These are phyloP conservation scores for Gallinago undulata DNA, from an alignment of 2,113 vertebrate genomes.

Conservation along the genomic window DNA sequence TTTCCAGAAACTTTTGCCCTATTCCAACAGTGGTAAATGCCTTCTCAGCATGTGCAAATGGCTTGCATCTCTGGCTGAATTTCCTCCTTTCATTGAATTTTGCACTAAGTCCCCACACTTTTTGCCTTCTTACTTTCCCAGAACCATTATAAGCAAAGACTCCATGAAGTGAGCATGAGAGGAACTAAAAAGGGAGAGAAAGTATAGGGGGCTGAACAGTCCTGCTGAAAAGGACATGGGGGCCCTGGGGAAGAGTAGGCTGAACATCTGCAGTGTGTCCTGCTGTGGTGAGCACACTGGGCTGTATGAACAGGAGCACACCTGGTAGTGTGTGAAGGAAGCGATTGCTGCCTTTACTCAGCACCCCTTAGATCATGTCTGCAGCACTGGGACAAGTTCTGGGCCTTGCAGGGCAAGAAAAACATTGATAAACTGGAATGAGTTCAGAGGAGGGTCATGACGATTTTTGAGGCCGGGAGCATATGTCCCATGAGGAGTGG, in stretches of 20 bases:
- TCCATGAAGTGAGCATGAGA: neutral
- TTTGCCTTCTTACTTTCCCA: neutral
- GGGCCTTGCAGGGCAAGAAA: neutral
- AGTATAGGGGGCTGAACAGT: neutral
- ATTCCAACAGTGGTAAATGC: neutral
- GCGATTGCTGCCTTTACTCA: neutral
- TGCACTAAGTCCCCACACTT: neutral
- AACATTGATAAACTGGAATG: neutral
- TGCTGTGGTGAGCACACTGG: neutral
- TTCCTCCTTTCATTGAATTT: neutral
- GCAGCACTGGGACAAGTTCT: neutral
- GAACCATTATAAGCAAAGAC: accelerated
- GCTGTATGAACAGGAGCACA: neutral
- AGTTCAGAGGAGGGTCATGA: neutral
- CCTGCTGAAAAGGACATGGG: neutral
- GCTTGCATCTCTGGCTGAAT: neutral
- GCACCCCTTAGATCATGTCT: neutral
- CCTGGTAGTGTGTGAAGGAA: too few relatives aligned
- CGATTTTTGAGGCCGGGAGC: neutral
- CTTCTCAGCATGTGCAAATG: neutral
- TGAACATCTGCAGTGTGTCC: neutral
- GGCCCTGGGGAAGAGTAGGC: neutral
- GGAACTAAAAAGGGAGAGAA: neutral
- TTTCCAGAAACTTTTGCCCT: neutral
- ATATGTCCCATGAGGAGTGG: neutral